Percentiles rank a stretch among this genome's conserved stretches.
These are phyloP conservation scores for Channa argus DNA, from an alignment of 2,113 vertebrate species.

Conservation along the genomic window DNA sequence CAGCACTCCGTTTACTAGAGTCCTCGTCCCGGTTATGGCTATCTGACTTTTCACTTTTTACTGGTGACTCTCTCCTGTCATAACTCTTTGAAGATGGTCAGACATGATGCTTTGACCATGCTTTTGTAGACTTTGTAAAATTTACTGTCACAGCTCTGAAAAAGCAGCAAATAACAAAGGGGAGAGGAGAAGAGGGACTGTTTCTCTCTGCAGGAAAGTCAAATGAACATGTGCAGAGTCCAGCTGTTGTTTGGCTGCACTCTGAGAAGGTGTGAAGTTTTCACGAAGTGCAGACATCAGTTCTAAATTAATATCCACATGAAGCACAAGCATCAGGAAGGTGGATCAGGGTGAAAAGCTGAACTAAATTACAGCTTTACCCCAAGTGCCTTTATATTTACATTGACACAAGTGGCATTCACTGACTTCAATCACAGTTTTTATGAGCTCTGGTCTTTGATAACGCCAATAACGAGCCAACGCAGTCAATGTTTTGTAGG, in stretches of 20 bases:
- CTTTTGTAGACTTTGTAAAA: constrained; percentile 27
- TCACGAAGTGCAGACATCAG: constrained; percentile 14
- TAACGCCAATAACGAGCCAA: constrained; percentile 19
- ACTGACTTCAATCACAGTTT: constrained; percentile 7
- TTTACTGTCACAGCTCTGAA: constrained; percentile 52
- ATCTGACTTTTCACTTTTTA: constrained; percentile 56
- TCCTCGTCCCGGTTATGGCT: constrained; percentile 55
- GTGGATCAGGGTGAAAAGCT: background rate
- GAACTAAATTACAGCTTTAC: constrained; percentile 12
- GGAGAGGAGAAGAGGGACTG: constrained; percentile 22
- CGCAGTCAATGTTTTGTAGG: constrained; percentile 34
- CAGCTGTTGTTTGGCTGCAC: constrained; percentile 54
- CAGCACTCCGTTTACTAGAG: constrained; percentile 57
- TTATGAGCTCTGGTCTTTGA: constrained; percentile 10
- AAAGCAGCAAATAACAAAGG: constrained; percentile 29
- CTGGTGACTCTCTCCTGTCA: constrained; percentile 52
- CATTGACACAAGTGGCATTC: constrained; percentile 4
- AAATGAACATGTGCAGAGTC: constrained; percentile 39
- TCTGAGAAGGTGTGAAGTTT: constrained; percentile 24
- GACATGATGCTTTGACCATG: constrained; percentile 24
- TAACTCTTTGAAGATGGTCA: constrained; percentile 55
- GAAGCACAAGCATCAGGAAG: background rate
- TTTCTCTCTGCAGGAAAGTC: constrained; percentile 23
- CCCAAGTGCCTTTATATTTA: constrained; percentile 9
- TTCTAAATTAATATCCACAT: constrained; percentile 32